These are phyloP conservation scores for Cichlasoma orientale DNA, from an alignment of 2,797 vertebrate species.

Conservation along the genomic window DNA sequence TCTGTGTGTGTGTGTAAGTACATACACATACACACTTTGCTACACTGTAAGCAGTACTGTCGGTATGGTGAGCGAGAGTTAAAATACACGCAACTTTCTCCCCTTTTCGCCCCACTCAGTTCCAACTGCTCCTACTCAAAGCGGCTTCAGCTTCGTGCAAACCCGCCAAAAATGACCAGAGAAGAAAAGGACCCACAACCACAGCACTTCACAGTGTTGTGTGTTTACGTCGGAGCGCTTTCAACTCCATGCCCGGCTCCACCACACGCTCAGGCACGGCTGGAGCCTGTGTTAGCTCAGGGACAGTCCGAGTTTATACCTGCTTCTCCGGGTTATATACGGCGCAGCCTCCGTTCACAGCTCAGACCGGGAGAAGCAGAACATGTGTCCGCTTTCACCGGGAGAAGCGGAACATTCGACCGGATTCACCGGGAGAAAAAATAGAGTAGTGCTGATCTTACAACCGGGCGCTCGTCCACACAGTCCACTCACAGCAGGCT, in stretches of 20 bases:
- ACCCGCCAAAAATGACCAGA: too few relatives aligned
- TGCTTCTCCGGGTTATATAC: neutral
- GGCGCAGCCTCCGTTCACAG: rapidly evolving
- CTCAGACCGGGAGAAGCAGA: neutral
- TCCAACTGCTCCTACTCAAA: too few relatives aligned
- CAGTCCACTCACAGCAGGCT: neutral
- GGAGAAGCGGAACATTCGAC: neutral
- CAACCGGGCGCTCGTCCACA: neutral
- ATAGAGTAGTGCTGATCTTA: too few relatives aligned
- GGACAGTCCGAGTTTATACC: neutral
- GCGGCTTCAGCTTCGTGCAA: neutral
- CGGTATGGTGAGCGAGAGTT: too few relatives aligned
- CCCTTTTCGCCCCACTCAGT: too few relatives aligned
- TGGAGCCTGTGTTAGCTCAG: neutral
- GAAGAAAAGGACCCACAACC: neutral
- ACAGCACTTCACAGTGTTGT: neutral
- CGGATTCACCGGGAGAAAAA: too few relatives aligned
- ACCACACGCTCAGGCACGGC: neutral
- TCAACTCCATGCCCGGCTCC: neutral
- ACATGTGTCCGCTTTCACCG: neutral
- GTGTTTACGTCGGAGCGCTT: neutral
- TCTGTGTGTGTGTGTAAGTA: too few relatives aligned
- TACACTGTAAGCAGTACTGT: too few relatives aligned
- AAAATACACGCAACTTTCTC: too few relatives aligned
- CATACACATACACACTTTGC: too few relatives aligned